Percentiles rank a stretch among this genome's conserved stretches.
Evolutionary conservation across 2,888 invertebrate species (phyloP).

Genomic region (Metallyticus violacea): DNA sequence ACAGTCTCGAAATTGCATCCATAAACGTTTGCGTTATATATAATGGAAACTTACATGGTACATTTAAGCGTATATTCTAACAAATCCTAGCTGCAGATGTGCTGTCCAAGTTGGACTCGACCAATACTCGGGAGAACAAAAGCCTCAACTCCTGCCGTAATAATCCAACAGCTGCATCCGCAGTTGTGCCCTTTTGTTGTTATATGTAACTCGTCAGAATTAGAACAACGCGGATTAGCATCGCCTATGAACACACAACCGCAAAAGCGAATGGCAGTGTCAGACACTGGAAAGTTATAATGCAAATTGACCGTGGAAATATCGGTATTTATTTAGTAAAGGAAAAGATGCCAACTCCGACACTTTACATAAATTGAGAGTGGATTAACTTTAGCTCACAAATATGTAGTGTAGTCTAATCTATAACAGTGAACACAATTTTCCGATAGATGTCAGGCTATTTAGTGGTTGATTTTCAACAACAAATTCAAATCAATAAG

Average conservation of each 20-base stretch:
- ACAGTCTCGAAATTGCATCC: no score
- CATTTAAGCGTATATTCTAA: background rate
- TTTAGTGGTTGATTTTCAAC: no score
- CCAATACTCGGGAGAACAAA: background rate
- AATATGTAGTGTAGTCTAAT: no score
- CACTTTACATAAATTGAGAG: no score
- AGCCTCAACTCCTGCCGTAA: background rate
- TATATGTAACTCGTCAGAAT: background rate
- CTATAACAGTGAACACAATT: no score
- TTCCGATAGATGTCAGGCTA: no score
- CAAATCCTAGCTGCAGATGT: background rate
- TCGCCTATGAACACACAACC: no score
- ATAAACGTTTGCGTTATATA: no score
- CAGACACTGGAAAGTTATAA: no score
- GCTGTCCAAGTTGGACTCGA: background rate
- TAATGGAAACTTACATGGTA: no score
- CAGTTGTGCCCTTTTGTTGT: background rate
- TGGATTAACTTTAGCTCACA: no score
- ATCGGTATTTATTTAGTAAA: background rate
- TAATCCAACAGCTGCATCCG: conserved; percentile 15
- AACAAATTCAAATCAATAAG: no score
- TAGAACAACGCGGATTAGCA: background rate
- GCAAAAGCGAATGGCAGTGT: background rate
- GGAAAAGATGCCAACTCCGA: background rate
- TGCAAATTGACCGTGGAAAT: background rate